Base-by-base conservation (phyloP, 2,888 invertebrate species). In the Ochropleura plecta region DNA sequence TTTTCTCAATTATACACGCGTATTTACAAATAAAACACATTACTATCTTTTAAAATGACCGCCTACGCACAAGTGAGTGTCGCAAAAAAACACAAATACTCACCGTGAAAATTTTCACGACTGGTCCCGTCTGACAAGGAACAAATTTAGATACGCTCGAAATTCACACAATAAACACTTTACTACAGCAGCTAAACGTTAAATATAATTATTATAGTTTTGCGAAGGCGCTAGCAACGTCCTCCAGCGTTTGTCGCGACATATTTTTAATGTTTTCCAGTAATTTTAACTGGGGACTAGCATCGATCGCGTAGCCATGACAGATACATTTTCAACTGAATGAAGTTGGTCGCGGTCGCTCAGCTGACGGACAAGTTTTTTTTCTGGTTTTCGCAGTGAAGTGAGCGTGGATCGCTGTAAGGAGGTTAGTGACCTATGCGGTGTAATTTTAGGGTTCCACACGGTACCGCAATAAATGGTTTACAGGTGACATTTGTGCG, bases 261-360 rank as follows among this genome's bases (percentile, higher is more conserved):
- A 95, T 95, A 95, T 93, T 96, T 94, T 93, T 92, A 90, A 92
- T 92, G 92, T 94, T 95, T 95, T 94, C 91, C 91, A 93, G 92
- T 91, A 91, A 92, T 94, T 94, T 95, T 92, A 93, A 88, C 91
- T 90, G 91, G 90, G 90, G 89, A 91, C 91, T 88, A 91, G 87
- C 93, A 96, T 96, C 95, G 96, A 96, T 96, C 95, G 95, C 90
- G 93, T 84, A 92, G 95, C 96, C 96, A 96, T 96, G 96, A 95
- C 96, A 96, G 95, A 91, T 93, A 91, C 91, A 90, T 91, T 94
- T 93, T 95, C 93, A 89, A 93, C 93, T 91, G 91, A 90, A 86
- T 92, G 95, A 96, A 96, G 93, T 93, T 88, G 82, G 94, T 89
- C 66, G 86, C 91, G 87, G 73, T 92, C 93, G 94, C 96, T 93